Conservation (phyloP, 2,113 vertebrate genomes). For the Carassius auratus region DNA sequence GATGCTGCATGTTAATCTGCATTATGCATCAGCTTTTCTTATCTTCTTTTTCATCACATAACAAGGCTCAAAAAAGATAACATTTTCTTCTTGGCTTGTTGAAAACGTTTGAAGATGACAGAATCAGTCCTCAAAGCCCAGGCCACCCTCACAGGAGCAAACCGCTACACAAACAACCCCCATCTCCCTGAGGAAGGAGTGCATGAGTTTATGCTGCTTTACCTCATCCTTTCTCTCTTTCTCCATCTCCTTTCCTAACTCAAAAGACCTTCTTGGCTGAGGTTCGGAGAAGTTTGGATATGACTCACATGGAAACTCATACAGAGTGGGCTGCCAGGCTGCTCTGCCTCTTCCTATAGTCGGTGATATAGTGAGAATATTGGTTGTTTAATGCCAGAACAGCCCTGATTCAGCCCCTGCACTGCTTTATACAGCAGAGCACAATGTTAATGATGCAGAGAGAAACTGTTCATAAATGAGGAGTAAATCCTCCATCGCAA, state of each 20-base stretch:
- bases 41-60: neutral
- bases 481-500: neutral
- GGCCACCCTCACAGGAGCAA: neutral
- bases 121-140: neutral
- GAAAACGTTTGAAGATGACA: constrained; percentile 5
- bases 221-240: constrained; percentile 10
- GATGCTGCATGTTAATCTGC: neutral
- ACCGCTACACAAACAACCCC: neutral
- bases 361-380: constrained; percentile 61
- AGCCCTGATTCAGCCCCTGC: constrained; percentile 32
- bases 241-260: constrained; percentile 60
- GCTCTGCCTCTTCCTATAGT: constrained; percentile 9
- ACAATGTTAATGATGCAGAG: constrained; percentile 43
- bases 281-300: constrained; percentile 67
- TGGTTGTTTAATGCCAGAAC: constrained; percentile 27
- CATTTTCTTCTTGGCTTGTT: neutral
- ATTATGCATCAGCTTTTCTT: neutral
- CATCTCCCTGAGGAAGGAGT: constrained; percentile 54
- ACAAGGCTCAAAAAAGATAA: constrained; percentile 10
- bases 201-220: constrained; percentile 65
- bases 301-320: constrained; percentile 73
- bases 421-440: constrained; percentile 46
- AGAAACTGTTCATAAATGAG: constrained; percentile 15
- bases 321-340: constrained; percentile 67
- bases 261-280: constrained; percentile 67